Conservation (phyloP, 2,113 vertebrate genomes). For the Maylandia zebra region DNA sequence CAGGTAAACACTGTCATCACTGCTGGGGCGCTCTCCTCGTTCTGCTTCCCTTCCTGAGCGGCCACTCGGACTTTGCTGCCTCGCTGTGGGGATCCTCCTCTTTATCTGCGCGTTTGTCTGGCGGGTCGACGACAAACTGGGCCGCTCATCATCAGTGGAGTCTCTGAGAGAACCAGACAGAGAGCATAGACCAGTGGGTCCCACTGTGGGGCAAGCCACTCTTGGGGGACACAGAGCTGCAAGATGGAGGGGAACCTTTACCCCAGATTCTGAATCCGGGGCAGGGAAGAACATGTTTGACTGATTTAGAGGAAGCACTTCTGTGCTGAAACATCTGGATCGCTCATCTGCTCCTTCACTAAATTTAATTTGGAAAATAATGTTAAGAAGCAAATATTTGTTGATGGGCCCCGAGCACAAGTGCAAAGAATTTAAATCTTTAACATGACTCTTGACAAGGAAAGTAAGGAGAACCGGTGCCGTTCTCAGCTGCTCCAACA, state of each 20-base stretch:
- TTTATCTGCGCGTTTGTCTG: neutral
- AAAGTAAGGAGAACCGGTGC: neutral
- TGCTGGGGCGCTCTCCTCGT: neutral
- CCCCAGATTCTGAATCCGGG: neutral
- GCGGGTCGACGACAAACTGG: neutral
- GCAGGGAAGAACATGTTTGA: neutral
- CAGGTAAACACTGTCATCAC: accelerated
- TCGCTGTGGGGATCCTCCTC: neutral
- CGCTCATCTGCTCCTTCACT: neutral
- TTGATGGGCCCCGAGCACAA: accelerated
- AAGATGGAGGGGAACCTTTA: neutral
- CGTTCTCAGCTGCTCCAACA: neutral
- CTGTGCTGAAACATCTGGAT: neutral
- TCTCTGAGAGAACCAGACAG: slow-evolving; percentile 62
- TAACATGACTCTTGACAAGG: neutral
- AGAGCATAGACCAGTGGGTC: neutral
- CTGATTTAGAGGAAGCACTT: neutral
- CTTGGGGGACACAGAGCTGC: accelerated
- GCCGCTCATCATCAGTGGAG: slow-evolving; percentile 77
- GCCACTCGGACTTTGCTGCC: accelerated
- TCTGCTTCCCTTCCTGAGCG: neutral
- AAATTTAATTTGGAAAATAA: neutral
- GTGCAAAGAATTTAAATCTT: neutral
- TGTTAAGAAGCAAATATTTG: accelerated
- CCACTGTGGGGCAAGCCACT: accelerated